Evolutionary conservation across 2,113 vertebrate species (phyloP).

Genomic region (Chamaetylas fuelleborni): DNA sequence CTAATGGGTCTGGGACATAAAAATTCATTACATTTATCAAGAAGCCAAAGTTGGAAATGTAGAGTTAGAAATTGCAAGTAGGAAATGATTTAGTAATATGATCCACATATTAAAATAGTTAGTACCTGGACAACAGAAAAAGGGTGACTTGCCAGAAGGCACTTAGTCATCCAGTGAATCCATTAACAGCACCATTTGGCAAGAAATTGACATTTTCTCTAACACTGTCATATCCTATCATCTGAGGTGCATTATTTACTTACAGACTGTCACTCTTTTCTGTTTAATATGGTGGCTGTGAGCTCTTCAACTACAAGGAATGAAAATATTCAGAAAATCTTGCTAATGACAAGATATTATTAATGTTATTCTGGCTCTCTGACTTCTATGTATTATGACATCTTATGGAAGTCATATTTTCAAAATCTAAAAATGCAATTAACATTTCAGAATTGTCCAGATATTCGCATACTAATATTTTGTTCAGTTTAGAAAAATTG

Average conservation of each 20-base stretch:
- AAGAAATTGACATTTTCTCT: neutral
- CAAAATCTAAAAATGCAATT: neutral
- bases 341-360: neutral
- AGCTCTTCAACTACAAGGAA: neutral
- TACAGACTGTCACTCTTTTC: neutral
- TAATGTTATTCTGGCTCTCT: neutral
- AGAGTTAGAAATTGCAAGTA: neutral
- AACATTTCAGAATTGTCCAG: neutral
- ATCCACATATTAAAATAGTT: neutral
- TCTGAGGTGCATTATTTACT: neutral
- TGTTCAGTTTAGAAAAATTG: neutral
- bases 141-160: neutral
- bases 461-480: neutral
- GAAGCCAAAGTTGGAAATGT: neutral
- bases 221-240: neutral
- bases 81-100: neutral
- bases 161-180: neutral
- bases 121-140: neutral
- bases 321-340: neutral
- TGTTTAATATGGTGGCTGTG: neutral
- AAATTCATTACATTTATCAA: neutral
- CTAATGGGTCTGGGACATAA: neutral
- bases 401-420: neutral
- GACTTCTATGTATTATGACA: neutral
- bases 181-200: neutral